Conservation (phyloP, 2,113 vertebrate genomes). For the Scolopax mira region DNA sequence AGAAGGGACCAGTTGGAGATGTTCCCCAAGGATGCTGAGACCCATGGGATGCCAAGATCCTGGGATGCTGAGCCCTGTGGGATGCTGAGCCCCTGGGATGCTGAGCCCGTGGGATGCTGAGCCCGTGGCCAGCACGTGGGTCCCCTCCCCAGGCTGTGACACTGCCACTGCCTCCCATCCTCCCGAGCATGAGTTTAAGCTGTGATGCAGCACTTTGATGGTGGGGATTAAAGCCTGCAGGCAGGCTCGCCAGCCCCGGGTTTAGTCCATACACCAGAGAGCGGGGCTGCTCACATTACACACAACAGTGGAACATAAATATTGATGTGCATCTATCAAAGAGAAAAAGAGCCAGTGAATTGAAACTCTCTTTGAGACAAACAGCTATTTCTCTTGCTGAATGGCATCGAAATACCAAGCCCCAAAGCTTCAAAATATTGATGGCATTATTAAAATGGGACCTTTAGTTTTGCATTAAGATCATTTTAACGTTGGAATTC, state of each 20-base stretch:
- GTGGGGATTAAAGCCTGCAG: not conserved
- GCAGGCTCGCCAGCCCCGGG: no score
- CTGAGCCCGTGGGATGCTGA: not conserved
- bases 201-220: fast-evolving
- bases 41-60: no score
- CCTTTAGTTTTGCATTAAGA: not conserved
- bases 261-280: fast-evolving
- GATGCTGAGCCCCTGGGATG: no score
- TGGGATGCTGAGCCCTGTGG: no score
- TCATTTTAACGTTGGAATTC: not conserved
- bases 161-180: not conserved
- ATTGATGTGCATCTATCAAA: not conserved
- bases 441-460: not conserved
- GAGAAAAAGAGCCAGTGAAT: not conserved
- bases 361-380: not conserved
- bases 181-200: not conserved
- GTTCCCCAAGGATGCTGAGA: not conserved
- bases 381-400: not conserved
- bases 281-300: not conserved
- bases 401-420: not conserved
- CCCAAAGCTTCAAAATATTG: not conserved
- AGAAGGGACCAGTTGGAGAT: fast-evolving
- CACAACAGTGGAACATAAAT: not conserved
- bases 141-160: not conserved
- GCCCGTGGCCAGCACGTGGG: not conserved